Evolutionary conservation across 2,888 invertebrate genomes (phyloP).

Genomic region (Melinaea menophilus): DNA sequence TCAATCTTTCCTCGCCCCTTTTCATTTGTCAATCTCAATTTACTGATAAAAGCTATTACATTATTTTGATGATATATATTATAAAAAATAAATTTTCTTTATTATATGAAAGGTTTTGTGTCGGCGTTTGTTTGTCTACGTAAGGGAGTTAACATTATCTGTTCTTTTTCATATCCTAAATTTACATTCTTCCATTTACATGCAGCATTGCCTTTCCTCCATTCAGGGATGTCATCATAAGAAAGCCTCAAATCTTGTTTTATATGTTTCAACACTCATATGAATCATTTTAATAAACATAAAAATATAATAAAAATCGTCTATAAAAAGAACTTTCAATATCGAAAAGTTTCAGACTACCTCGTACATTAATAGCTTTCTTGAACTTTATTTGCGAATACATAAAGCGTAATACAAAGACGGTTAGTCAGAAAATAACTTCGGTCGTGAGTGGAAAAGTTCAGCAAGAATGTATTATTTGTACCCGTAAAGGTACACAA

Average conservation of each 20-base stretch:
- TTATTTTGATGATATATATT: constrained; percentile 35
- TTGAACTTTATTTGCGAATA: constrained; percentile 7
- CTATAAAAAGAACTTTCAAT: neutral
- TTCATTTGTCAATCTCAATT: constrained; percentile 68
- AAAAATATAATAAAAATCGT: neutral
- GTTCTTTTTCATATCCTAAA: too few relatives aligned
- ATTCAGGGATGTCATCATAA: too few relatives aligned
- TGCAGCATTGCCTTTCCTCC: too few relatives aligned
- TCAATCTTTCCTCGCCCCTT: constrained; percentile 49
- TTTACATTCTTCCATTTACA: too few relatives aligned
- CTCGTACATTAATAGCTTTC: constrained; percentile 4
- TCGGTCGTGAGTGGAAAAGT: constrained; percentile 6
- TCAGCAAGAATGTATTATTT: constrained; percentile 9
- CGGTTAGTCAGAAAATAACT: constrained; percentile 8
- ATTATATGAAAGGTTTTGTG: too few relatives aligned
- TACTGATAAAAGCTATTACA: constrained; percentile 52
- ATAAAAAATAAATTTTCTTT: neutral
- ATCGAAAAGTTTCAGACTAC: neutral
- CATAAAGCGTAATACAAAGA: constrained; percentile 6
- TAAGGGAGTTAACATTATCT: neutral
- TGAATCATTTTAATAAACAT: neutral
- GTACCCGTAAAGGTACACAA: constrained; percentile 25
- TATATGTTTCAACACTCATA: too few relatives aligned
- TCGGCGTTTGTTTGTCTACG: neutral
- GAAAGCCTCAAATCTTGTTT: too few relatives aligned